Base-by-base conservation (phyloP, 2,797 vertebrate species). In the Meda fulgida region DNA sequence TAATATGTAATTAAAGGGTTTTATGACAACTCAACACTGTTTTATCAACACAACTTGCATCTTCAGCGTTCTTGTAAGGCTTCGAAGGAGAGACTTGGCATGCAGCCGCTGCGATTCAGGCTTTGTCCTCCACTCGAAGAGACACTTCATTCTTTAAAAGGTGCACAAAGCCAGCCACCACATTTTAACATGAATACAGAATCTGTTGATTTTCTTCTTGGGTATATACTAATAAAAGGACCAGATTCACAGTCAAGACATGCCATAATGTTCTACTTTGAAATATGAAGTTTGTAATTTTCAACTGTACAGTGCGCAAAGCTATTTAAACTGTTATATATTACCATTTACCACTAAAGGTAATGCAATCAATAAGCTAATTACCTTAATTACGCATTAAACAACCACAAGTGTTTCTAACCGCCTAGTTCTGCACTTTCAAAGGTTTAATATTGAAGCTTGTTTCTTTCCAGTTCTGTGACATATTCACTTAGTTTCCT, bases 361-460 rank as follows among this genome's bases (percentile, higher is more conserved):
- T 79, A 69, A 79, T 4, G 26, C 26, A 46, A 88, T 83, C 75
- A 83, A 85, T 85, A 75, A 70, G 63, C 65, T 79, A 80, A 85
- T 71, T 66, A 26, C 31, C 84, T 66, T 31, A 53, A 51, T 84
- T 84, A 70, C 0, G 7, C 40, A 72, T 65, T 23, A 66, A 65
- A 10, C 67, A 38, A 72, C 51, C 14, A 6, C 7, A 81, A n/a
- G 79, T 81, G 63, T 23, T 43, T 48, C 19, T 29, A 21, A 53
- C 5, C 1, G 14, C 23, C 60, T 31, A 16, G 23, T 9, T 26
- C n/a, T 46, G 6, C 67, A 21, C 67, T 84, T 78, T 48, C 55
- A 26, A 55, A 46, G 6, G 58, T 55, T 40, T 77, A 31, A 70
- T 51, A 26, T 34, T n/a, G 10, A 13, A 58, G 19, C 58, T 34